Evolutionary conservation across 2,113 vertebrate genomes (phyloP).

Genomic region (Struthidea cinerea): DNA sequence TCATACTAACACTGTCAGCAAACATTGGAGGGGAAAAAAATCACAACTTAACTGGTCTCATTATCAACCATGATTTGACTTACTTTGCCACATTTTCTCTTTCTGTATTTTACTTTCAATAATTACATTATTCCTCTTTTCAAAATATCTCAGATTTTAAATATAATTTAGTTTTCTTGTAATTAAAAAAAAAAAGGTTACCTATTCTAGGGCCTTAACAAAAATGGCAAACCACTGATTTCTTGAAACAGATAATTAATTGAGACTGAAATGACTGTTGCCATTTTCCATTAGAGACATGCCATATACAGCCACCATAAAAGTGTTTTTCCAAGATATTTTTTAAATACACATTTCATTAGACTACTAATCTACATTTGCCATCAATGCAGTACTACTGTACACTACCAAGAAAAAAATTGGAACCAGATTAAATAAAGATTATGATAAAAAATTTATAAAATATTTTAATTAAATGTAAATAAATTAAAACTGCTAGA

Average conservation of each 20-base stretch:
- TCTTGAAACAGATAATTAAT: neutral
- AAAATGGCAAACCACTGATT: neutral
- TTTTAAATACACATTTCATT: neutral
- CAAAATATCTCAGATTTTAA: neutral
- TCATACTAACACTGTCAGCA: neutral
- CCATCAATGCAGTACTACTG: neutral
- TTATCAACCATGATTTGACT: neutral
- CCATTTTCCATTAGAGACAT: neutral
- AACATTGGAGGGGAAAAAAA: neutral
- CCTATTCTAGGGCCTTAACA: neutral
- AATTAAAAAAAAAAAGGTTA: neutral
- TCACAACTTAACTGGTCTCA: neutral
- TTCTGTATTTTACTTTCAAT: neutral
- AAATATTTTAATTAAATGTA: neutral
- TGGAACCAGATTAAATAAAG: neutral
- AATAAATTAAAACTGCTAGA: neutral
- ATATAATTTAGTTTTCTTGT: neutral
- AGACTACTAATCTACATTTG: neutral
- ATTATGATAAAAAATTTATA: neutral
- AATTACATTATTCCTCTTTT: neutral
- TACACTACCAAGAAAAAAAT: neutral
- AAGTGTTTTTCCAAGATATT: neutral
- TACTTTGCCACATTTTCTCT: neutral
- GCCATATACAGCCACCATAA: neutral
- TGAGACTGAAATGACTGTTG: neutral